phyloP scores from a whole-genome alignment of 2,797 vertebrate species.

The Pseudopleuronectes americanus region DNA sequence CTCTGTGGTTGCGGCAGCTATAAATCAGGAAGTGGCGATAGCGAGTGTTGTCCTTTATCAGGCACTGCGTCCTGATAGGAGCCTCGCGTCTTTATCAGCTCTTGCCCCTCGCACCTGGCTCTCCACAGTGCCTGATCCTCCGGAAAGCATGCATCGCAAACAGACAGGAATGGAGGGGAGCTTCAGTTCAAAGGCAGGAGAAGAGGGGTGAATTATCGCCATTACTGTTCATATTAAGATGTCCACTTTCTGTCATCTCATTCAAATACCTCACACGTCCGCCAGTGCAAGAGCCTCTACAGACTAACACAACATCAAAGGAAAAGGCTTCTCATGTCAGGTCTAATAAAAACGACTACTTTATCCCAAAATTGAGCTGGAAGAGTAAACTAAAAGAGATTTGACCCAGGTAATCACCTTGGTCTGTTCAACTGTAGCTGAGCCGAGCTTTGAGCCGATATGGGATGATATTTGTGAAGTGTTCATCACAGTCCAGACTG shows the following conservation, averaged over 20 bases:
- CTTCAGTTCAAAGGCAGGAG: conserved; percentile 49
- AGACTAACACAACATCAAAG: conserved; percentile 31
- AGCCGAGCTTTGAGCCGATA: conserved; percentile 10
- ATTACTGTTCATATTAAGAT: conserved; percentile 49
- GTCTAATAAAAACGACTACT: conserved; percentile 14
- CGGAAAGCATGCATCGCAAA: conserved; percentile 54
- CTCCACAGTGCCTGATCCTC: conserved; percentile 65
- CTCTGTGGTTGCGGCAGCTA: conserved; percentile 46
- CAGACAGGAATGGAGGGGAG: conserved; percentile 38
- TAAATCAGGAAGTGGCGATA: conserved; percentile 70
- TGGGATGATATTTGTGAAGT: conserved; percentile 17
- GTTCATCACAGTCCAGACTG: conserved; percentile 22
- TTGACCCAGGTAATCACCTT: not conserved
- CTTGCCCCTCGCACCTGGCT: conserved; percentile 70
- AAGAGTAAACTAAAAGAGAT: not conserved
- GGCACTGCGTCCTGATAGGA: conserved; percentile 71
- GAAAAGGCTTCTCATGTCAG: conserved; percentile 23
- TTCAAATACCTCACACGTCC: conserved; percentile 27
- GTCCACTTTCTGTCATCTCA: conserved; percentile 43
- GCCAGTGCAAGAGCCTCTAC: conserved; percentile 2
- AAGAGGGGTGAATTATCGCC: conserved; percentile 29
- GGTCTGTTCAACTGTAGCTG: conserved; percentile 1
- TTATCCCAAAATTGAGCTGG: conserved; percentile 1
- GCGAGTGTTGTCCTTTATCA: conserved; percentile 77
- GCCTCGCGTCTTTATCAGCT: conserved; percentile 76